phyloP scores from a whole-genome alignment of 1,140 invertebrate species.

The Mylabris phalerata region DNA sequence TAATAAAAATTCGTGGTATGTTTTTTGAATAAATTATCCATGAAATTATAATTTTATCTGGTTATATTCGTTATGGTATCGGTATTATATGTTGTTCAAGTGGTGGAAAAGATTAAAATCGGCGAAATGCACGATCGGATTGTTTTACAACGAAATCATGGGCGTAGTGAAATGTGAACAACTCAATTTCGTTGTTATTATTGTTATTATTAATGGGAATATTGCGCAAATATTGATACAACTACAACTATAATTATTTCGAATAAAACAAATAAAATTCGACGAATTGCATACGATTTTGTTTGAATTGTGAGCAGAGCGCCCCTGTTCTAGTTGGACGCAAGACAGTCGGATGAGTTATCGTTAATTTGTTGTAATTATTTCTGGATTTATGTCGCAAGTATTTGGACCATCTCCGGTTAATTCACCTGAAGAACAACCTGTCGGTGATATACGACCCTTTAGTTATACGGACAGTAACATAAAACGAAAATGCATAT shows the following conservation, averaged over 20 bases:
- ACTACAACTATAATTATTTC: not conserved
- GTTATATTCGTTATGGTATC: too few species aligned
- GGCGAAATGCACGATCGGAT: slow-evolving; percentile 1
- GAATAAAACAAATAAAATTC: too few species aligned
- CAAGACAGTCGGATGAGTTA: slow-evolving; percentile 18
- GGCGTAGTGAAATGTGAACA: slow-evolving; percentile 1
- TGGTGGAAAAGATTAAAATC: slow-evolving; percentile 5
- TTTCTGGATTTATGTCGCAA: slow-evolving; percentile 30
- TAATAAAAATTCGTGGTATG: slow-evolving; percentile 10
- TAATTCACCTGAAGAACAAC: slow-evolving; percentile 21
- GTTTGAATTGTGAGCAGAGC: too few species aligned
- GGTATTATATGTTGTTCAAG: not conserved
- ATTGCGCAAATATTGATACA: not conserved
- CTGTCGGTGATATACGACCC: slow-evolving; percentile 28
- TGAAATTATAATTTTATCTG: slow-evolving; percentile 15
- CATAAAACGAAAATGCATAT: slow-evolving; percentile 28
- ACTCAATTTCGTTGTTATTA: not conserved
- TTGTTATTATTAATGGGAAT: not conserved
- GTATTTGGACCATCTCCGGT: slow-evolving; percentile 28
- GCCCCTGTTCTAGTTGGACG: not conserved
- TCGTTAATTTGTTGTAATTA: slow-evolving; percentile 27
- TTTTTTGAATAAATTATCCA: slow-evolving; percentile 18
- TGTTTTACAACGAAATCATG: not conserved
- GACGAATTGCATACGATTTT: too few species aligned
- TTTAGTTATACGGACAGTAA: slow-evolving; percentile 18